Evolutionary conservation across 2,888 invertebrate species (phyloP).

Genomic region (Anorthoa munda): DNA sequence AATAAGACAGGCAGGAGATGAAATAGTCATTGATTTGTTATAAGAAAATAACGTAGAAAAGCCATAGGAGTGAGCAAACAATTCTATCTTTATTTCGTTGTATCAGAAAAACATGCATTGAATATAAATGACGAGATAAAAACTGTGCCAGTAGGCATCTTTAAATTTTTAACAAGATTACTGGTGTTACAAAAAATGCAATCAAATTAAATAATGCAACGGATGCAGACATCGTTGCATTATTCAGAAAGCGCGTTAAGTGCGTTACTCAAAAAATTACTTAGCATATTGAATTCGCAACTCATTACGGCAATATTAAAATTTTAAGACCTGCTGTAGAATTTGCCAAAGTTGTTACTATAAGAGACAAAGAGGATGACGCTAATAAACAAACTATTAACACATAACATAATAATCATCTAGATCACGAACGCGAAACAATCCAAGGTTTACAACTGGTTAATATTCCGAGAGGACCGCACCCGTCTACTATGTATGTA

Average conservation of each 20-base stretch:
- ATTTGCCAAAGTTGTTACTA: neutral
- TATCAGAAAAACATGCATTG: constrained; percentile 22
- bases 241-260: neutral
- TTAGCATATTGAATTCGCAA: constrained; percentile 20
- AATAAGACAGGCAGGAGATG: neutral
- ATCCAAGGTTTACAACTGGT: constrained; percentile 61
- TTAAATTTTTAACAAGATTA: neutral
- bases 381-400: constrained; percentile 46
- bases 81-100: constrained; percentile 17
- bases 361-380: neutral
- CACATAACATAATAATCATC: constrained; percentile 53
- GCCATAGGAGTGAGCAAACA: neutral
- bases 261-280: constrained; percentile 20
- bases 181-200: constrained; percentile 18
- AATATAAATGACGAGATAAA: constrained; percentile 28
- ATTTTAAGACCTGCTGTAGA: neutral
- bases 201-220: constrained; percentile 30
- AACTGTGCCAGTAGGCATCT: constrained; percentile 22
- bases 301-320: neutral
- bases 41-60: neutral
- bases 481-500: constrained; percentile 60
- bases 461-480: constrained; percentile 60
- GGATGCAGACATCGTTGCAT: no score
- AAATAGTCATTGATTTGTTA: neutral
- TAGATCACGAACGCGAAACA: constrained; percentile 62